Evolutionary conservation across 2,888 invertebrate genomes (phyloP), one percentile per base, ranked within the genome.

Genomic region (Teinopalpus imperialis): DNA sequence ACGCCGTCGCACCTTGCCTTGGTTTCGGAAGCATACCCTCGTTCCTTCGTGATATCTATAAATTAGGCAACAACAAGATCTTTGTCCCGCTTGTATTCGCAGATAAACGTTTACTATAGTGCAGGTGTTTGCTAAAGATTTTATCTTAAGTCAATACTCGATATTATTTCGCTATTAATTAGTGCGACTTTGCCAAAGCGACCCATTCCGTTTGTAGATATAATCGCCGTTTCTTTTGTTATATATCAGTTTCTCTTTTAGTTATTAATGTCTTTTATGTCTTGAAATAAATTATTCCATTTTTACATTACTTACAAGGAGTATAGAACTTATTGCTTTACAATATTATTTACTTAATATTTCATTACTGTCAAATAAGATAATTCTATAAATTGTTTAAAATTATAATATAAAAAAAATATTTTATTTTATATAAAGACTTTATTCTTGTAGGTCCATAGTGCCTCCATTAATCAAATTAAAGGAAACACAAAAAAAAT

Each of bases 1-100:
- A 79, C 83, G 85, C 81, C 73, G 71, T 57, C 58, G 74, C 85
- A 83, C 86, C 86, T 83, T 83, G 82, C 77, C 59, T 56, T 53
- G 50, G 56, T 57, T 62, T 62, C 71, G 63, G 74, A 61, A 69
- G 73, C 69, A 63, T 58, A 53, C 66, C 64, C 68, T 61, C 60
- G 69, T 74, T 74, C 67, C 63, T 69, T 64, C 66, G 62, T 55
- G 61, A 60, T 67, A 69, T 71, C 74, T 72, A 78, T 83, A 79
- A 81, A 81, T 80, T 78, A 77, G 69, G 62, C 57, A 70, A 76
- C 74, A 79, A 72, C 66, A 59, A 74, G 69, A 69, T 69, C 77
- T 69, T 74, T 82, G 78, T 81, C 62, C 67, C 61, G 57, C 62
- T 58, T 66, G 59, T 67, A 71, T 81, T 82, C 61, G 81, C 82